Conservation (phyloP, 2,113 vertebrate species). For the Prunella himalayana region DNA sequence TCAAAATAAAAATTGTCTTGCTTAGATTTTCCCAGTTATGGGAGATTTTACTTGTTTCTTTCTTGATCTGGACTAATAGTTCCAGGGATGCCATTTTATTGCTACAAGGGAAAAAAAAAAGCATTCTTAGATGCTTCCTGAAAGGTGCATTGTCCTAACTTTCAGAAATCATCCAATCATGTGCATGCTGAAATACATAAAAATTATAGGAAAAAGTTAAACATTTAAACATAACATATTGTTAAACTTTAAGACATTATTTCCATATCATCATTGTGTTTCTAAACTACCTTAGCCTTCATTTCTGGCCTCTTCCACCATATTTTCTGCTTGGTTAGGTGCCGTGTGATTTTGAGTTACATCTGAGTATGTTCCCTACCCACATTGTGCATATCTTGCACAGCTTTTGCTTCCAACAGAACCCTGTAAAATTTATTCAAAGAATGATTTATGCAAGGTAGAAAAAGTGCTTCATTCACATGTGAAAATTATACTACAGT, state of each 20-base stretch:
- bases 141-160: not conserved
- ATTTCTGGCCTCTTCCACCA: not conserved
- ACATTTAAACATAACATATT: not conserved
- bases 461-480: slow-evolving; percentile 47
- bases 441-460: slow-evolving; percentile 45
- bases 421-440: slow-evolving; percentile 38
- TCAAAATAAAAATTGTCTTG: not conserved
- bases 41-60: not conserved
- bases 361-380: not conserved
- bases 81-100: not conserved
- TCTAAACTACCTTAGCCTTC: not conserved
- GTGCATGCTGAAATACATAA: not conserved
- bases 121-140: not conserved
- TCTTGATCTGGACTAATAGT: not conserved
- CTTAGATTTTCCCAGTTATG: not conserved
- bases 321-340: not conserved
- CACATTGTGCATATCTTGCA: not conserved
- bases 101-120: not conserved
- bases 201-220: not conserved
- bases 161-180: not conserved
- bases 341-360: rapidly evolving
- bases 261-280: not conserved
- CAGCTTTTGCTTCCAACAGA: not conserved
- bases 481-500: slow-evolving; percentile 48
- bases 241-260: not conserved